These are phyloP conservation scores for Cyprinus carpio DNA, from an alignment of 2,113 vertebrate genomes.

Conservation along the genomic window DNA sequence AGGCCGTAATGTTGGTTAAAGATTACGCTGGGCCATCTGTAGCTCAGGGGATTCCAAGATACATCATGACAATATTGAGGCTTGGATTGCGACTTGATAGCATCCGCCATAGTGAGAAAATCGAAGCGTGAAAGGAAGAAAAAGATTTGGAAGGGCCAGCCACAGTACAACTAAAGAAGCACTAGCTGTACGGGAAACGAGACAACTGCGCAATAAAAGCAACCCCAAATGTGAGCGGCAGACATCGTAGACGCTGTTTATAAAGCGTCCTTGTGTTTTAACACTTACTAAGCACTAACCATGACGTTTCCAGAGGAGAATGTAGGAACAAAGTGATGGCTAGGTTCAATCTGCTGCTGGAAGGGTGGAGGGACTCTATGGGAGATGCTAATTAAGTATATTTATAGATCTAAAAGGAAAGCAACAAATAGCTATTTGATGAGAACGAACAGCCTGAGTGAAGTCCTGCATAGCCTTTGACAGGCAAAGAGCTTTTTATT, in stretches of 20 bases:
- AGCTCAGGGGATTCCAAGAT: slow-evolving; percentile 60
- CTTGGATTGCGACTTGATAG: slow-evolving; percentile 42
- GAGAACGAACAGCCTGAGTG: slow-evolving; percentile 35
- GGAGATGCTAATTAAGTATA: slow-evolving; percentile 71
- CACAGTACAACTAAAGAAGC: not conserved
- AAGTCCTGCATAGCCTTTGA: slow-evolving; percentile 25
- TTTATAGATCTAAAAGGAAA: slow-evolving; percentile 72
- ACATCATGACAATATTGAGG: slow-evolving; percentile 44
- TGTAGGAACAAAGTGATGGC: slow-evolving; percentile 66
- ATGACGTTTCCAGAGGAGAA: slow-evolving; percentile 63
- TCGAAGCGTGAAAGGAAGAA: not conserved
- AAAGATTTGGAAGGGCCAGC: not conserved
- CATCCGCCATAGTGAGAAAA: slow-evolving; percentile 58
- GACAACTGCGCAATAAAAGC: not conserved
- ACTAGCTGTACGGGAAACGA: not conserved
- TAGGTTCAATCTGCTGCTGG: slow-evolving; percentile 56
- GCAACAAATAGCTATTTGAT: slow-evolving; percentile 71
- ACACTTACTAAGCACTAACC: slow-evolving; percentile 66
- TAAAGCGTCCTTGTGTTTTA: slow-evolving; percentile 63
- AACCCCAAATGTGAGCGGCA: slow-evolving; percentile 42
- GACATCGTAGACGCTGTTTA: slow-evolving; percentile 61
- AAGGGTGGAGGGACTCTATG: slow-evolving; percentile 51
- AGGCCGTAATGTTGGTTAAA: slow-evolving; percentile 67
- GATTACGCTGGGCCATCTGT: slow-evolving; percentile 63
- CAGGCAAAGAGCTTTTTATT: slow-evolving; percentile 59